These are phyloP conservation scores for Pseudorhombus dupliciocellatus DNA, from an alignment of 2,113 vertebrate genomes.

Conservation along the genomic window DNA sequence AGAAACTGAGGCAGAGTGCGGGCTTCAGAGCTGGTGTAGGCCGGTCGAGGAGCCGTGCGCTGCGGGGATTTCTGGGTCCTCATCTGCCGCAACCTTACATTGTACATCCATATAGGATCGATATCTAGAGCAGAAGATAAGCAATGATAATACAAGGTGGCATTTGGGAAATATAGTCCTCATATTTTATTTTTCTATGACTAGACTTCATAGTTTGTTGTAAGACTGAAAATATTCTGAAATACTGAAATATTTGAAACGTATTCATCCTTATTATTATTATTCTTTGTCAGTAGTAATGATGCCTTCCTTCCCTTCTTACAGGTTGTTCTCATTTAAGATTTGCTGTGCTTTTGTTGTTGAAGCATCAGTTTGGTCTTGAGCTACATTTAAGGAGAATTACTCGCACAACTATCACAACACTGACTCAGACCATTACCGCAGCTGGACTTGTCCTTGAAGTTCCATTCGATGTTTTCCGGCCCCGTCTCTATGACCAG, in stretches of 20 bases:
- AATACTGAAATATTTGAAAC: no score
- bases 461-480: conserved; percentile 76
- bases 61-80: conserved; percentile 76
- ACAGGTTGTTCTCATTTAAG: neutral
- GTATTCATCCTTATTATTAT: neutral
- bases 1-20: conserved; percentile 84
- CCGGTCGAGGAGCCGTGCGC: conserved; percentile 36
- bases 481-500: conserved; percentile 86
- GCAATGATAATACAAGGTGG: neutral
- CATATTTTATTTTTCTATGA: no score
- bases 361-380: neutral
- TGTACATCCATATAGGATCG: conserved; percentile 87
- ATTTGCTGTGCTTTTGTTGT: neutral
- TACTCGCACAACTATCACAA: neutral
- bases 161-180: neutral
- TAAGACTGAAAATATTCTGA: neutral
- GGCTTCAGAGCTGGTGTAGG: conserved; percentile 82
- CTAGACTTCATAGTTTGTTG: neutral
- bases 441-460: conserved; percentile 81
- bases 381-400: no score
- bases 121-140: conserved; percentile 65
- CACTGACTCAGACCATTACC: conserved; percentile 73
- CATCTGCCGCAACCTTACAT: conserved; percentile 84
- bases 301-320: neutral
- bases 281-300: neutral